These are phyloP conservation scores for Coenonympha arcania DNA, from an alignment of 2,888 invertebrate species.

Conservation along the genomic window DNA sequence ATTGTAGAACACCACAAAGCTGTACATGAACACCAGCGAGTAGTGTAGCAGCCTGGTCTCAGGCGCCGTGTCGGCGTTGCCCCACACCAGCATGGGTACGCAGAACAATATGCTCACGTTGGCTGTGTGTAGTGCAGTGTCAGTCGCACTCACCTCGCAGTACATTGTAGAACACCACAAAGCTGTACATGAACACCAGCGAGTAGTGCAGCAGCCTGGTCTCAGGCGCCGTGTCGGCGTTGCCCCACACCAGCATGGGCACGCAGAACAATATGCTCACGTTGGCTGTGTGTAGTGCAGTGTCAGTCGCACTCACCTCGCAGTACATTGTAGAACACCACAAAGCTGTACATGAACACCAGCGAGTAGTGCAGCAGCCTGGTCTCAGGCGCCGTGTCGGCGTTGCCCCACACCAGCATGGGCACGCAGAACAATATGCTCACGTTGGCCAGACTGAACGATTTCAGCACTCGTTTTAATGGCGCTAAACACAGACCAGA, in stretches of 20 bases:
- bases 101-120: no score
- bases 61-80: not conserved
- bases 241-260: conserved; percentile 79
- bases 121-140: no score
- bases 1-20: not conserved
- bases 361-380: conserved; percentile 69
- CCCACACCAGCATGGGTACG: not conserved
- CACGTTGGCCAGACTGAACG: conserved; percentile 75
- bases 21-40: not conserved
- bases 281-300: not conserved
- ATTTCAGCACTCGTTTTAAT: conserved; percentile 60
- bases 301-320: conserved; percentile 62
- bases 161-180: conserved; percentile 76
- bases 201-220: conserved; percentile 62
- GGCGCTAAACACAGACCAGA: conserved; percentile 36
- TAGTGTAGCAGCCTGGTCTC: not conserved
- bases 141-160: conserved; percentile 80
- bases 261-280: conserved; percentile 32
- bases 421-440: conserved; percentile 76
- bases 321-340: conserved; percentile 77
- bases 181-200: conserved; percentile 78
- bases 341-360: conserved; percentile 77
- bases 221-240: conserved; percentile 34
- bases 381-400: conserved; percentile 36
- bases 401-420: conserved; percentile 76